Evolutionary conservation across 2,797 vertebrate species (phyloP).

Genomic region (Myripristis jacobus): DNA sequence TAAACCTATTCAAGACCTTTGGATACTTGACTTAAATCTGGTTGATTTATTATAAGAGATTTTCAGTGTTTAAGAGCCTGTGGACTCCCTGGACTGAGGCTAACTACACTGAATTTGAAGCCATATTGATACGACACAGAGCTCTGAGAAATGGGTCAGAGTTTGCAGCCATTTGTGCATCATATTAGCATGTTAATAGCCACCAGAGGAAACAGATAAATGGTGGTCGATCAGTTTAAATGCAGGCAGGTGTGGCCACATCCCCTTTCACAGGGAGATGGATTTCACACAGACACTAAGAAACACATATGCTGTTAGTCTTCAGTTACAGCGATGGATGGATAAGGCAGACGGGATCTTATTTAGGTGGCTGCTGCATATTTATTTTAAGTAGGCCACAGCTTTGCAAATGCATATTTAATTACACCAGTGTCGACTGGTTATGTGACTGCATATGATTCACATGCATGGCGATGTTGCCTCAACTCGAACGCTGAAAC

Average conservation of each 20-base stretch:
- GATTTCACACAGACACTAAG: constrained; percentile 13
- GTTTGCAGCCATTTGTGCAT: not conserved
- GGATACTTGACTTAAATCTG: no score
- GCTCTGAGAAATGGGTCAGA: constrained; percentile 39
- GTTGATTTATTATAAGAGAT: no score
- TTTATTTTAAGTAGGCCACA: not conserved
- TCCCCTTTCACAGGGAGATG: constrained; percentile 34
- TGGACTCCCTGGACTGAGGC: not conserved
- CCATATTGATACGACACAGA: not conserved
- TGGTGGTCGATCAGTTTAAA: not conserved
- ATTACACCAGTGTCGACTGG: not conserved
- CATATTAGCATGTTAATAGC: not conserved
- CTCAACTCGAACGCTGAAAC: no score
- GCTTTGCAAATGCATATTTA: not conserved
- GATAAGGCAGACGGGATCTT: constrained; percentile 7
- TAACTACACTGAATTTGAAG: not conserved
- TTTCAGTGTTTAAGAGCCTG: no score
- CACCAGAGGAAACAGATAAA: not conserved
- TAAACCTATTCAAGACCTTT: no score
- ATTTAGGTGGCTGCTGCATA: not conserved
- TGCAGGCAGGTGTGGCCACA: constrained; percentile 32
- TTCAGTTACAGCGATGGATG: constrained; percentile 3
- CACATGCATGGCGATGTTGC: no score
- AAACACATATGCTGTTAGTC: constrained; percentile 1
- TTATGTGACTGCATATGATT: no score